Conservation (phyloP, 2,888 invertebrate species). For the Ceraclea dissimilis region DNA sequence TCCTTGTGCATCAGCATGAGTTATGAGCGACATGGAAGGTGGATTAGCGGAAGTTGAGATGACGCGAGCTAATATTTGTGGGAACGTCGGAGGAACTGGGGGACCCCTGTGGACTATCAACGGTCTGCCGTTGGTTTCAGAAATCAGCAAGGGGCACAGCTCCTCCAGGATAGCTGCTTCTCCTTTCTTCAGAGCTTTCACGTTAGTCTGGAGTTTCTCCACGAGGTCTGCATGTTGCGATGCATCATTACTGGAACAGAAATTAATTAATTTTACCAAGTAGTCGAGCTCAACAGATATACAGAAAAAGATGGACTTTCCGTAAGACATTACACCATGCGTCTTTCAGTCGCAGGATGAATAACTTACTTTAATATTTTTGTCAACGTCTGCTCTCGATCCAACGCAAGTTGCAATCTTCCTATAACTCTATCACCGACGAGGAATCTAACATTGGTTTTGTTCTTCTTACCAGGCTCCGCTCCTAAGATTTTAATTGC, state of each 20-base stretch:
- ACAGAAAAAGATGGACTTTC: too few species aligned
- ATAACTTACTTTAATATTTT: conserved; percentile 66
- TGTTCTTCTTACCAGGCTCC: conserved; percentile 69
- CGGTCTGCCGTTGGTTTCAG: conserved; percentile 33
- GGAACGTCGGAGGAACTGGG: background rate
- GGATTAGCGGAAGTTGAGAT: background rate
- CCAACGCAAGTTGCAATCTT: conserved; percentile 52
- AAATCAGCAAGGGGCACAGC: conserved; percentile 24
- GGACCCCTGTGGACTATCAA: conserved; percentile 44
- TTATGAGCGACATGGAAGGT: background rate
- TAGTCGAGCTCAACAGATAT: too few species aligned
- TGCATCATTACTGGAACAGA: conserved; percentile 56
- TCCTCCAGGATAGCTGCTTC: conserved; percentile 1
- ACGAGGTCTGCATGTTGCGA: conserved; percentile 62
- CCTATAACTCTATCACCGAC: conserved; percentile 63
- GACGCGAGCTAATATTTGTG: background rate
- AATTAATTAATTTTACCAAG: too few species aligned
- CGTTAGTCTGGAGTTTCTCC: conserved; percentile 54
- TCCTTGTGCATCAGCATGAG: conserved; percentile 30
- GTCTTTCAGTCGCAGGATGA: too few species aligned
- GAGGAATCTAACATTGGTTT: conserved; percentile 59
- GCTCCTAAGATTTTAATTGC: conserved; percentile 56
- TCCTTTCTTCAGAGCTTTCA: conserved; percentile 1
- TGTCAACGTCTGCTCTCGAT: conserved; percentile 62
- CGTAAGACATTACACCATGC: too few species aligned